These are phyloP conservation scores for Protonibea diacanthus DNA, from an alignment of 2,797 vertebrate species.

Conservation along the genomic window DNA sequence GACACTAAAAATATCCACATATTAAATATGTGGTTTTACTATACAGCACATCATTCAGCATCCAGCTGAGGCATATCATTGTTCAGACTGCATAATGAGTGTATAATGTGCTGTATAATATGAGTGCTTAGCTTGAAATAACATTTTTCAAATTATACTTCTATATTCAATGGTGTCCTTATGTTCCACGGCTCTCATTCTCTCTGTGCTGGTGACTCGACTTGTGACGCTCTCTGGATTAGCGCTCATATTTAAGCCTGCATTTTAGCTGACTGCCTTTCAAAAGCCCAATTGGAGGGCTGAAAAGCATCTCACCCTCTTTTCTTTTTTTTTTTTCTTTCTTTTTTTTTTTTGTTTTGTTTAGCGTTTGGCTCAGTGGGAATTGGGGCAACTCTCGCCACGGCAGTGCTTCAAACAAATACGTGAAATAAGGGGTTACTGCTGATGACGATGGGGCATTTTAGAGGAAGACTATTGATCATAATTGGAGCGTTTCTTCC, in stretches of 20 bases:
- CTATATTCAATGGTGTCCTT: slow-evolving; percentile 30
- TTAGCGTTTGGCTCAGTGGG: slow-evolving; percentile 13
- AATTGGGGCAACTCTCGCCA: slow-evolving; percentile 34
- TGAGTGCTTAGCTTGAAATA: slow-evolving; percentile 45
- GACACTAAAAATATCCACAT: slow-evolving; percentile 3
- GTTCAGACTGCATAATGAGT: slow-evolving; percentile 38
- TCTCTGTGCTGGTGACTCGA: slow-evolving; percentile 40
- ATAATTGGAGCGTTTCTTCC: neutral
- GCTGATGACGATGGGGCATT: neutral
- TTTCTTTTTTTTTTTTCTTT: slow-evolving; percentile 1
- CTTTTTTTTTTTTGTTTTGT: slow-evolving; percentile 20
- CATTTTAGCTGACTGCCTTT: slow-evolving; percentile 55
- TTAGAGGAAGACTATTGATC: neutral
- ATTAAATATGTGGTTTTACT: neutral
- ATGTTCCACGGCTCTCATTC: slow-evolving; percentile 18
- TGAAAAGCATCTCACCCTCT: slow-evolving; percentile 40
- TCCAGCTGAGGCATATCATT: slow-evolving; percentile 9
- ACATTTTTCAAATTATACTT: slow-evolving; percentile 36
- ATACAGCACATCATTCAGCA: neutral
- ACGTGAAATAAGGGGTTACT: slow-evolving; percentile 2
- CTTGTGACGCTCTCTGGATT: slow-evolving; percentile 45
- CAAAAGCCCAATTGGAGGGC: slow-evolving; percentile 44
- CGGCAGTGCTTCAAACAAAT: neutral
- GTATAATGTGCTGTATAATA: slow-evolving; percentile 46
- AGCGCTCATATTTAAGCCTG: slow-evolving; percentile 53